Evolutionary conservation across 2,888 invertebrate genomes (phyloP), one percentile per base, ranked within the genome.

Genomic region (Petrolisthes manimaculis): DNA sequence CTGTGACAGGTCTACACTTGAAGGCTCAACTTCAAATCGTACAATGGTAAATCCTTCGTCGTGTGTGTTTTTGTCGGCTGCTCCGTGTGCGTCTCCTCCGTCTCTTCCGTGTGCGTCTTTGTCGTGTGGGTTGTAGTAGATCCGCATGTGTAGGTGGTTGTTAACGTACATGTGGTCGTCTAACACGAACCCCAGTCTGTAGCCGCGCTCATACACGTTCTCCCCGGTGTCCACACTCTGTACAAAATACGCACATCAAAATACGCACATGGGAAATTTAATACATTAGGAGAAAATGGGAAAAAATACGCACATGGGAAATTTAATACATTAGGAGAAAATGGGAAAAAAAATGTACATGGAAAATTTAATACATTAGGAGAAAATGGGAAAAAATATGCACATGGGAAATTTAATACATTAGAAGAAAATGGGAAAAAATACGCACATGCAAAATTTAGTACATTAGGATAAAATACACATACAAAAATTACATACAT

Each of bases 21-120:
- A 94, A 5, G 99, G 96, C 93, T 97, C 96, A 5, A 99, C 98
- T 94, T 98, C 98, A 94, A 99, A 99, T 86, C 98, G 98, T 88
- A 99, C 99, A 14, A 99, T 98, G 93, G 99, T 95, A 93, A 96
- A 98, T 89, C 96, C 95, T 92, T 96, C 96, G 90, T 97, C 97
- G 2, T 37, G 37, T 37, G 37, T 2, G 37, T 37, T 37, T 37
- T 37, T 37, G 37, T 37, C 37, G 75, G 75, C n/a, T 37, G 1
- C 37, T 37, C 37, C 37, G 91, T 71, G 69, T 12, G 51, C 51
- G 55, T 74, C 74, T 37, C 6, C 21, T 75, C 37, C 37, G 2
- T 37, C 37, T 37, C 37, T 37, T 37, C 37, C 37, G 37, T 37
- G 37, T 37, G 37, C 37, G 37, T 37, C 37, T 37, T 37, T 37